Conservation (phyloP, 2,113 vertebrate species). For the Megaceryle torquata region DNA sequence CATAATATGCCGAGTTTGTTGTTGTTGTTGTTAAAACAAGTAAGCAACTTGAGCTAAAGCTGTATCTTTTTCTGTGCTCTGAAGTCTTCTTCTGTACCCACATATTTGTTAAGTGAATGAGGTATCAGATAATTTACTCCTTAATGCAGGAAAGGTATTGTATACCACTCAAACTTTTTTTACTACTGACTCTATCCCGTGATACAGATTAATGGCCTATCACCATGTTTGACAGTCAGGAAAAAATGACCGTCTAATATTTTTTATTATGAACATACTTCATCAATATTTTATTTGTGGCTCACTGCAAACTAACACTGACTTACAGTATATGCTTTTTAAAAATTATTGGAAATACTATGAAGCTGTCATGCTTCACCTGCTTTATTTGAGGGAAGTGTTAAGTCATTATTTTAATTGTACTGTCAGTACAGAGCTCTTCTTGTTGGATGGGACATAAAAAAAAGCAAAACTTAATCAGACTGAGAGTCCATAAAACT, state of each 20-base stretch:
- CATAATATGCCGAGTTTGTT: neutral
- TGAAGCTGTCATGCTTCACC: neutral
- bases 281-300: constrained; percentile 15
- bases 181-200: neutral
- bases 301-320: constrained; percentile 1
- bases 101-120: neutral
- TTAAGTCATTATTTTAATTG: neutral
- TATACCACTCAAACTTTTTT: neutral
- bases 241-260: neutral
- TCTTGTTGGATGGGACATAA: neutral
- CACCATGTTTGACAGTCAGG: neutral
- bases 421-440: neutral
- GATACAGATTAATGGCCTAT: neutral
- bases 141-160: neutral
- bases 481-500: neutral
- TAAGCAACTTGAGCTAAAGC: neutral
- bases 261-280: constrained; percentile 4
- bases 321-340: neutral
- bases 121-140: neutral
- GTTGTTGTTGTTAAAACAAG: neutral
- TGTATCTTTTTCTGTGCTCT: neutral
- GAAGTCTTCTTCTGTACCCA: neutral
- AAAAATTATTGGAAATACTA: neutral
- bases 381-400: neutral
- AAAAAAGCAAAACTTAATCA: neutral